Base-by-base conservation (phyloP, 1,140 invertebrate species). In the Trypoxylus dichotomus region DNA sequence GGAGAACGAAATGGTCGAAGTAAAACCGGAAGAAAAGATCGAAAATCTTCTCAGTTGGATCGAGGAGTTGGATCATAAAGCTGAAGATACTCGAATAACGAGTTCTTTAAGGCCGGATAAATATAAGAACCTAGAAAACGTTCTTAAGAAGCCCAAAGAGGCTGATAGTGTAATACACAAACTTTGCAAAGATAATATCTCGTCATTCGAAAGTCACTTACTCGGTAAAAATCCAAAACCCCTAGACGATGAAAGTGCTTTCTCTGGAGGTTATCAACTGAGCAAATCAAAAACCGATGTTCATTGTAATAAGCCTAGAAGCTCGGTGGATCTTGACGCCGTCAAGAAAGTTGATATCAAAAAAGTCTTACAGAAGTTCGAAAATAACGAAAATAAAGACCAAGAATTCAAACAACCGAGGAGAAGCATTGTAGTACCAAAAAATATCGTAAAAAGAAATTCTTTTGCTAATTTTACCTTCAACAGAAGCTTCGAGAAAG, bases 21-120 rank as follows among this genome's bases (percentile, higher is more conserved):
- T 79, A 21, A 79, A 82, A 75, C 77, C 79, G 19, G 83, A 83
- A 19, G 84, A 86, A 24, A 86, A 85, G 79, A 84, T 86, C 24
- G 83, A 83, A 29, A 84, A 86, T 82, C 71, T 86, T 1, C 78
- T 86, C 5, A 79, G 77, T 43, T 86, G 84, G 84, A 85, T 86
- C 79, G 83, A 86, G 21, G 83, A 84, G 41, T 80, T 86, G 42
- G 84, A 86, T 47, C 82, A 86, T 78, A 82, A 86, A 75, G 79
- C 82, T 27, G 77, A 79, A 43, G 81, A 82, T n/a, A 80, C 81
- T 19, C 83, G 84, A 76, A 47, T 83, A 0, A 83, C 81, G 60
- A 79, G 83, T 75, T 85, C 84, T 0, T 81, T 81, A 15, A 84
- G 81, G 75, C 82, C 82, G 58, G 82, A 81, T 15, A 86, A 86